phyloP scores from a whole-genome alignment of 1,140 invertebrate genomes.

The Pogonus chalceus region DNA sequence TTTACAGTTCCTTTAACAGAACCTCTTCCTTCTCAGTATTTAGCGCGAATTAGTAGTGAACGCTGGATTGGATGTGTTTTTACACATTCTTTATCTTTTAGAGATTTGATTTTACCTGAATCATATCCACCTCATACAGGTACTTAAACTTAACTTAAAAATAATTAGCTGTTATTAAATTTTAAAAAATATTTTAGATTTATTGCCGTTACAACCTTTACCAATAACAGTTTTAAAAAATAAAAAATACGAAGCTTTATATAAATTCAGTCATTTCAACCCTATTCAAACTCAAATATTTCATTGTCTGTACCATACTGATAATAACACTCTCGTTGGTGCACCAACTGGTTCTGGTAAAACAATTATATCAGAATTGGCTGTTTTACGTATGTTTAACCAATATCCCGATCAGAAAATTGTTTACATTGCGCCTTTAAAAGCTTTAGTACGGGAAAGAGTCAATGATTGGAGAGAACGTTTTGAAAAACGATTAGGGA shows the following conservation, averaged over 20 bases:
- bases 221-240: slow-evolving; percentile 77
- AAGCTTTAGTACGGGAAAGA: slow-evolving; percentile 92
- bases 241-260: slow-evolving; percentile 66
- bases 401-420: slow-evolving; percentile 76
- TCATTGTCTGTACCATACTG: slow-evolving; percentile 90
- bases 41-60: slow-evolving; percentile 79
- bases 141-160: slow-evolving; percentile 26
- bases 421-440: slow-evolving; percentile 97
- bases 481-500: slow-evolving; percentile 59
- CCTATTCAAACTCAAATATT: slow-evolving; percentile 99
- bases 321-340: slow-evolving; percentile 88
- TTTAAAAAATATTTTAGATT: slow-evolving; percentile 46
- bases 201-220: slow-evolving; percentile 84
- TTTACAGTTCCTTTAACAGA: slow-evolving; percentile 95
- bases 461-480: slow-evolving; percentile 94
- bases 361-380: slow-evolving; percentile 95
- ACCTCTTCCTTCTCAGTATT: slow-evolving; percentile 85
- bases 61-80: slow-evolving; percentile 65
- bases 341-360: slow-evolving; percentile 99
- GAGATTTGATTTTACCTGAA: slow-evolving; percentile 85
- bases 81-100: slow-evolving; percentile 64
- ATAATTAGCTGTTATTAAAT: slow-evolving; percentile 6
- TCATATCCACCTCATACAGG: slow-evolving; percentile 87
- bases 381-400: slow-evolving; percentile 90
- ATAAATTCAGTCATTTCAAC: slow-evolving; percentile 93